Base-by-base conservation (phyloP, 2,113 vertebrate genomes). In the Lampris incognitus region DNA sequence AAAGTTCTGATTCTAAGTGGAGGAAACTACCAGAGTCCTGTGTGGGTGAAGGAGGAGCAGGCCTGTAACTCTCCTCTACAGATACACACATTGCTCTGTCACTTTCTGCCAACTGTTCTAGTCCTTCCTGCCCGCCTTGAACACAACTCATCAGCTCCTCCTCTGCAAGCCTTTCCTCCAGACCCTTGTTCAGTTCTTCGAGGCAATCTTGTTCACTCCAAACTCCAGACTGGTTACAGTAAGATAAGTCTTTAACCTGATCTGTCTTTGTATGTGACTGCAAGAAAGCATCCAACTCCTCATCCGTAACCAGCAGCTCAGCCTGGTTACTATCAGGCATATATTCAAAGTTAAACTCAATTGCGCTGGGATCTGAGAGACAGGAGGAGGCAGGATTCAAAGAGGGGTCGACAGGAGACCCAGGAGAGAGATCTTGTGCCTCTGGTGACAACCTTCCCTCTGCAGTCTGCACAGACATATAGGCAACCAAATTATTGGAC, bases 261-360 rank as follows among this genome's bases (percentile, higher is more conserved):
- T 88, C 88, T 3, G 83, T 85, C 39, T 91, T 90, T 10, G 79
- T 79, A 74, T 97, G 96, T 6, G 93, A 93, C 82, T 89, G 95
- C 60, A 98, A 91, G 88, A 98, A 99, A 0, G 97, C 96, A 84
- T 98, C 97, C 61, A 99, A 89, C 79, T 99, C 98, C 67, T 96
- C 95, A 39, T 99, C 97, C 0, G 95, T 98, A 36, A 99, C 90
- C 41, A 96, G 87, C 74, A 91, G 44, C 71, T 94, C 91, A 24
- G 92, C 93, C 82, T 93, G 76, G 78, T 92, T 85, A 36, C 96
- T 95, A 78, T 96, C 96, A 0, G 94, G 92, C 5, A 95, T 88
- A 39, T 91, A 94, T 59, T 94, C 90, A 4, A 95, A 94, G 9
- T 87, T 91, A 51, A 94, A 94, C 79, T 93, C 93, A 0, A 75